Evolutionary conservation across 2,888 invertebrate genomes (phyloP).

Genomic region (Sphecodes monilicornis): DNA sequence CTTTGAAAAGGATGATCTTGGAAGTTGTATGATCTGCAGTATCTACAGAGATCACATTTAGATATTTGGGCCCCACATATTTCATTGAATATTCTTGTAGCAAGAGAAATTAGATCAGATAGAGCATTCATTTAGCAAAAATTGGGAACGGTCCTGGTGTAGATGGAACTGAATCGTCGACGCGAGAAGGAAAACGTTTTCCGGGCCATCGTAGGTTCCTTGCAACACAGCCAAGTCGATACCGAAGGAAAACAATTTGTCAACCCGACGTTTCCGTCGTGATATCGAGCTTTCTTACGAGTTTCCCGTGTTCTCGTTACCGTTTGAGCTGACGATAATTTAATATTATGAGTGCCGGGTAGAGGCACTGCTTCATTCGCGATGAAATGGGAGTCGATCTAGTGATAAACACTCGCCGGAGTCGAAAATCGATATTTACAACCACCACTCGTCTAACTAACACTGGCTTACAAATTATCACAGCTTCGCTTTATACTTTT

Average conservation of each 20-base stretch:
- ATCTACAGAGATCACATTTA: background rate
- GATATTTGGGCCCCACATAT: background rate
- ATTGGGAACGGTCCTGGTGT: background rate
- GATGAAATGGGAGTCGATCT: constrained; percentile 55
- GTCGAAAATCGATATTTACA: constrained; percentile 70
- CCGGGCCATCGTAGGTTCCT: constrained; percentile 10
- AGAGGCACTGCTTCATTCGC: constrained; percentile 47
- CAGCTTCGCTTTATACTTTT: constrained; percentile 40
- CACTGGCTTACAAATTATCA: constrained; percentile 66
- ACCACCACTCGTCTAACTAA: constrained; percentile 61
- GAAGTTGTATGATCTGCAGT: background rate
- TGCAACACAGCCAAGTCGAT: constrained; percentile 42
- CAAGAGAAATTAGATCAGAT: background rate
- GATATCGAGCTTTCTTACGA: constrained; percentile 50
- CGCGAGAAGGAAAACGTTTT: constrained; percentile 37
- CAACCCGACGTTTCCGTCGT: constrained; percentile 46
- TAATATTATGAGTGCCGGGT: constrained; percentile 51
- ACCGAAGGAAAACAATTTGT: constrained; percentile 55
- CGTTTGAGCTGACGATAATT: constrained; percentile 45
- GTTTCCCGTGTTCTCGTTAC: constrained; percentile 26
- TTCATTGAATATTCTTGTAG: background rate
- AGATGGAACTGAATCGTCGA: background rate
- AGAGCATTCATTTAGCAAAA: background rate
- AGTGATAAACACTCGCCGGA: constrained; percentile 56
- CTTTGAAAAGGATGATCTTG: background rate